These are phyloP conservation scores for Pavo muticus DNA, from an alignment of 2,113 vertebrate genomes.

Conservation along the genomic window DNA sequence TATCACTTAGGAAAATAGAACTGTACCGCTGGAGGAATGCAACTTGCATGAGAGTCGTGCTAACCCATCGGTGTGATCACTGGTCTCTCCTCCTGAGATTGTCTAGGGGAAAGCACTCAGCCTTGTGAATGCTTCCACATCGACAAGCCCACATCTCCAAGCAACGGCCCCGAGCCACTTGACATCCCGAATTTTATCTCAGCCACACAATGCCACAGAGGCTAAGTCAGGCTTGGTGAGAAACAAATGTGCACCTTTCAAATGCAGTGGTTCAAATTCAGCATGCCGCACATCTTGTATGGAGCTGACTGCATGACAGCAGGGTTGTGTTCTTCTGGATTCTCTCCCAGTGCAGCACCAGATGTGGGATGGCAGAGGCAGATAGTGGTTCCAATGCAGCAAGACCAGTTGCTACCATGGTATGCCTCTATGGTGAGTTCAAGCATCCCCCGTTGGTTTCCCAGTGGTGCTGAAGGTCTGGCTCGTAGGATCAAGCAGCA, in stretches of 20 bases:
- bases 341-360: background rate
- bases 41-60: background rate
- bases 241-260: background rate
- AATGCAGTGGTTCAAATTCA: fast-evolving
- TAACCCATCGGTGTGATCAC: fast-evolving
- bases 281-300: background rate
- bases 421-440: fast-evolving
- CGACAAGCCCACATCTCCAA: background rate
- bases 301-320: background rate
- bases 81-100: background rate
- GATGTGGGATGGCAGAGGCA: background rate
- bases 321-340: fast-evolving
- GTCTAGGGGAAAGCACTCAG: background rate
- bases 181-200: background rate
- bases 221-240: background rate
- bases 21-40: background rate
- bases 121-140: background rate
- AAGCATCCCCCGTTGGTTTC: background rate
- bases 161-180: background rate
- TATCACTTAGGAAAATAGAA: background rate
- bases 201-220: background rate
- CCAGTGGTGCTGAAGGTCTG: background rate
- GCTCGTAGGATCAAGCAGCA: background rate
- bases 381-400: background rate
- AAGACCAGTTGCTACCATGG: background rate